Evolutionary conservation across 2,888 invertebrate genomes (phyloP), one percentile per base, ranked within the genome.

Genomic region (Scaptomyza caliginosa): DNA sequence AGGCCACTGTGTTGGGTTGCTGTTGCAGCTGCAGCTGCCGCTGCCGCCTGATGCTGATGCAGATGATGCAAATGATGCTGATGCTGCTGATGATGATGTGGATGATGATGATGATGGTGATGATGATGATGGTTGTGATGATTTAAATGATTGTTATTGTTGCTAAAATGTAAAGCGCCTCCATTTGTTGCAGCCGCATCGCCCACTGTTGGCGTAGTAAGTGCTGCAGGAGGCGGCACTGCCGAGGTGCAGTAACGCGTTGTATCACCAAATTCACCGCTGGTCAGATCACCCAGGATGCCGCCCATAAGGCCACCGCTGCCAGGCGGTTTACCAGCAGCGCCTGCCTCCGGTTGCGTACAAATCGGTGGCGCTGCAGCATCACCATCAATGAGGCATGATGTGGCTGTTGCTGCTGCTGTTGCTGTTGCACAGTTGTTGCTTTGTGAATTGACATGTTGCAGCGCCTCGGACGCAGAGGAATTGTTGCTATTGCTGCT

Each of bases 291-390:
- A 8, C 90, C 90, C 54, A 90, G 66, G 48, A 90, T 90, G 54
- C 90, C 90, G 30, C 91, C 90, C 60, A 90, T 77, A 5, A 90
- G 74, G n/a, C 90, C 89, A 30, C 87, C 88, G 62, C 90, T 89
- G 56, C 89, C 89, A 21, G 67, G 86, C 80, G 75, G 88, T 71
- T 70, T 77, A n/a, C 81, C 76, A 50, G 85, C 90, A 21, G 88
- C 81, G 48, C 90, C 90, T 40, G 91, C 88, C 86, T 91, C 91
- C 8, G 91, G 91, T 60, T 91, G 91, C 42, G 91, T 91, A 72
- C 91, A 91, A 46, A 91, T 91, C 28, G 91, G 91, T 65, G 88
- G 82, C 66, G 85, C 86, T 55, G 78, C 81, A 26, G 90, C 81
- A 78, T 89, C 89, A 49, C 89, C 89, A 70, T 90, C 90, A 55